Evolutionary conservation across 2,888 invertebrate genomes (phyloP), one percentile per base, ranked within the genome.

Genomic region (Harpalus rufipes): DNA sequence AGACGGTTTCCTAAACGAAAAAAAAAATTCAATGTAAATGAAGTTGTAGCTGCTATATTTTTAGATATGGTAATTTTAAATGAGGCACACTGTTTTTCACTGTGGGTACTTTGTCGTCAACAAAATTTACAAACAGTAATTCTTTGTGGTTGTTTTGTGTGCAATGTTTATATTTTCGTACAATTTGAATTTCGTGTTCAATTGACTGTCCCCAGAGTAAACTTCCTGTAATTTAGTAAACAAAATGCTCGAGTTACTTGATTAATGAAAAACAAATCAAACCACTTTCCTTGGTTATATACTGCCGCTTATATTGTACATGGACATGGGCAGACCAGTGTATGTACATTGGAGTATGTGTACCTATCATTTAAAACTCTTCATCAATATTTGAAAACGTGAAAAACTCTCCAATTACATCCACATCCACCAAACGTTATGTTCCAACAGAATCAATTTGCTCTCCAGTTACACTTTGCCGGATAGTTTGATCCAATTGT

Each of bases 381-480:
- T 39, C 68, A 68, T 68, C 68, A 68, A 68, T 68, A 68, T 68
- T 68, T 68, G 68, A 68, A 68, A 68, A 68, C 39, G 32, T 14
- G 39, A n/a, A 68, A 68, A 68, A 39, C n/a, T 68, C 68, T 68
- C 68, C 7, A 68, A 68, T 68, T 68, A 63, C 63, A 63, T 63
- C n/a, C 8, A 25, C 65, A 65, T 12, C 68, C 12, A 14, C n/a
- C 68, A 68, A 63, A 68, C 39, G 25, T 14, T n/a, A 58, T 58
- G 58, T 58, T n/a, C 21, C 21, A 44, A 44, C 44, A 44, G 44
- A 44, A 44, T 44, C 44, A 44, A 44, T 44, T 44, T 51, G 44
- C 10, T 12, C 10, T 51, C 10, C 44, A 12, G 6, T 51, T 51
- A 51, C 44, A 51, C 44, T 51, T 51, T 58, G 58, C 14, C 58